Conservation (phyloP, 2,113 vertebrate species). For the Smithornis capensis region DNA sequence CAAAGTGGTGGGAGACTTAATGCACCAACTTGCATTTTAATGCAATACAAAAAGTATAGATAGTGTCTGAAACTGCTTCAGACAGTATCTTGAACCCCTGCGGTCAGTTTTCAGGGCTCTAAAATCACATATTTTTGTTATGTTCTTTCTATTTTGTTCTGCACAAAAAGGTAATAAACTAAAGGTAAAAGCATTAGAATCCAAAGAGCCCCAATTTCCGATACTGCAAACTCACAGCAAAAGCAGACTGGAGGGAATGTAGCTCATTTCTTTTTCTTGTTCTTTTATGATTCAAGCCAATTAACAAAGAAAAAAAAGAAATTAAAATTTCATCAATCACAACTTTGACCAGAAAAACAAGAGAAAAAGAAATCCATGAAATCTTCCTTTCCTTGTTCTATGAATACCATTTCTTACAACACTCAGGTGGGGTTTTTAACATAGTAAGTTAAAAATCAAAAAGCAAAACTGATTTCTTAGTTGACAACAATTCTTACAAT, state of each 20-base stretch:
- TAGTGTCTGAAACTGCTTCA: neutral
- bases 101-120: neutral
- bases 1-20: conserved; percentile 2
- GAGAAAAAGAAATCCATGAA: neutral
- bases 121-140: neutral
- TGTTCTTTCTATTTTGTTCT: neutral
- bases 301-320: neutral
- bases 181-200: neutral
- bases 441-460: neutral
- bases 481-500: neutral
- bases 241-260: neutral
- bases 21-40: conserved; percentile 7
- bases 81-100: neutral
- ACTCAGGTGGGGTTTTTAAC: neutral
- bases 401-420: neutral
- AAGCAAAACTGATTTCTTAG: neutral
- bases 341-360: neutral
- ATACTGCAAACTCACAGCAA: neutral
- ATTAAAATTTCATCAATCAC: conserved; percentile 27
- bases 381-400: neutral
- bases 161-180: neutral
- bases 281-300: neutral
- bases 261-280: neutral
- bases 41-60: neutral
- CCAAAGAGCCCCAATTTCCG: neutral